Percentiles rank a stretch among this genome's conserved stretches.
Conservation (phyloP, 2,113 vertebrate species). For the Cryptotis parvus region DNA sequence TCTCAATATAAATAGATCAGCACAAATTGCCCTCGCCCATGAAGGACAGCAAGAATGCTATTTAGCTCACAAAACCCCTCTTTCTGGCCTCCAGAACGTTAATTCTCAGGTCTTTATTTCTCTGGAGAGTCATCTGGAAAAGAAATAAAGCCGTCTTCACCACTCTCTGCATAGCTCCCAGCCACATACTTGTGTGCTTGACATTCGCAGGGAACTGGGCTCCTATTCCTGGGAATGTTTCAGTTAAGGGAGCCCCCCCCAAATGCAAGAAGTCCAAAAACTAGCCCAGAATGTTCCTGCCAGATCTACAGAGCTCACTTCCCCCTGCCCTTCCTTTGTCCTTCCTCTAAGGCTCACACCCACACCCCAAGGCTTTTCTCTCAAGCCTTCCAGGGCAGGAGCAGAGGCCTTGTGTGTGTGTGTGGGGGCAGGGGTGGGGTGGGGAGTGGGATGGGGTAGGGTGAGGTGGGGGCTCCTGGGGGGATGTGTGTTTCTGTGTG, state of each 20-base stretch:
- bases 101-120: conserved; percentile 70
- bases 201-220: not conserved
- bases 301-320: not conserved
- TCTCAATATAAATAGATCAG: conserved; percentile 57
- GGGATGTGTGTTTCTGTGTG: too few species aligned
- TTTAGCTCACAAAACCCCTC: conserved; percentile 56
- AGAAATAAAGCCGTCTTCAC: conserved; percentile 48
- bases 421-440: too few species aligned
- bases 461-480: too few species aligned
- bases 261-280: not conserved
- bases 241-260: not conserved
- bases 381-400: not conserved
- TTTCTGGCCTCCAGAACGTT: conserved; percentile 32
- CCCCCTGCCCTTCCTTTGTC: conserved; percentile 33
- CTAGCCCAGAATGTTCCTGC: not conserved
- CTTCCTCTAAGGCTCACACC: conserved; percentile 14
- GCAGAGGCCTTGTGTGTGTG: too few species aligned
- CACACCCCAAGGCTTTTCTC: not conserved
- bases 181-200: not conserved
- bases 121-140: conserved; percentile 37
- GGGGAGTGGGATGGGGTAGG: too few species aligned
- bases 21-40: not conserved
- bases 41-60: conserved; percentile 38
- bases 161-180: not conserved
- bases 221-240: not conserved